Evolutionary conservation across 2,888 invertebrate genomes (phyloP), one percentile per base, ranked within the genome.

Genomic region (Eupithecia inturbata): DNA sequence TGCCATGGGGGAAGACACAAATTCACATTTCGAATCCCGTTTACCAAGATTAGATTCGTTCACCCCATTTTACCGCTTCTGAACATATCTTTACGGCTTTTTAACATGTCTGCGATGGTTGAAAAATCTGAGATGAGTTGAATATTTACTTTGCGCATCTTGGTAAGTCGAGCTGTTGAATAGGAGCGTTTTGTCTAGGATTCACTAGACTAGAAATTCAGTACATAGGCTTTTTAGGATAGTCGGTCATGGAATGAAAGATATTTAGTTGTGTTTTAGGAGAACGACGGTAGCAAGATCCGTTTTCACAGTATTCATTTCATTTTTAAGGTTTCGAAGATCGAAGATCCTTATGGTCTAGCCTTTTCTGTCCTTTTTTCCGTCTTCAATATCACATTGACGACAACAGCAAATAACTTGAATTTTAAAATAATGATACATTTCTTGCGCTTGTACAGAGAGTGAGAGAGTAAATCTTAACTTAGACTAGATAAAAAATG

Each of bases 41-140:
- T 80, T 77, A 76, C 77, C 69, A 74, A 78, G 77, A 80, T 80
- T 80, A 77, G 78, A 79, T 80, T 80, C 72, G 73, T 74, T 78
- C 78, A 71, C 77, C 75, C 78, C 74, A 77, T 77, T 80, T 77
- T 77, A 76, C 75, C 69, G 73, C 71, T 72, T 75, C 75, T 75
- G 78, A 78, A 76, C 74, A 72, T 75, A 75, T 75, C 75, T 70
- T 75, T 67, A 72, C 75, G 72, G 75, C 68, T 67, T 75, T 72
- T 68, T 72, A 72, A 76, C 79, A 78, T 79, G 77, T 77, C 77
- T 73, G 71, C 66, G 75, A 74, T 72, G 78, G 70, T 78, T 75
- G 71, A 70, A 77, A 77, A 72, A 75, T 75, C 71, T 71, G 74
- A 69, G 71, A 75, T 67, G 71, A 69, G 71, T 72, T 75, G 69